Base-by-base conservation (phyloP, 2,888 invertebrate species). In the Penaeus monodon region DNA sequence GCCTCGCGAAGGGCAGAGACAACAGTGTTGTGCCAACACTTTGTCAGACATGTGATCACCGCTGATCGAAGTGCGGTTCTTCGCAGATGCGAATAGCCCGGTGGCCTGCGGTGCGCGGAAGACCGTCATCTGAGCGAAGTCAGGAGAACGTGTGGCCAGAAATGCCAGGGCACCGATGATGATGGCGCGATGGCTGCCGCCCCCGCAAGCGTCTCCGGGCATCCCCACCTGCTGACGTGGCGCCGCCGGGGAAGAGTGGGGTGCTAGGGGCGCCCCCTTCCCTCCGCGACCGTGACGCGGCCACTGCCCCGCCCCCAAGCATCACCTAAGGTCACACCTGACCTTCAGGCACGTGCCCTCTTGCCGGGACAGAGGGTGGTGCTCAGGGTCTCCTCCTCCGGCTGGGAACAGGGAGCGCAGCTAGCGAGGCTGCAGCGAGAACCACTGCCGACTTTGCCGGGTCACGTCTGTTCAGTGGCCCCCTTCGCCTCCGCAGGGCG, bases 261-360 rank as follows among this genome's bases (percentile, higher is more conserved):
- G 44, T 73, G 65, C 20, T 33, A 76, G 74, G 65, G 8, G 29
- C 17, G 74, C 27, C 29, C 27, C 33, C 74, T 65, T 57, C 57
- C 66, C 27, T 27, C 49, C 20, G 57, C 68, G 85, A 68, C 85
- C 85, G 85, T 86, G 85, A 86, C 77, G 76, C 86, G 86, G 86
- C 82, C 86, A 86, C 82, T 86, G 86, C 86, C 86, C 86, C 86
- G 82, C 86, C 86, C 29, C 86, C 86, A 57, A 86, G 86, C 86
- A 68, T 68, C 81, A 86, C 86, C 86, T 82, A 38, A 86, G 86
- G 86, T 86, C 86, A 86, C 81, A 73, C 66, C 76, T 86, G 86
- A 86, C 86, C 86, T 86, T 86, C 86, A 86, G 86, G 81, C 82
- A 81, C 86, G 86, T 82, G n/a, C 86, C 86, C 81, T 78, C 77